Evolutionary conservation across 2,797 vertebrate genomes (phyloP).

Genomic region (Amazonetta brasiliensis): DNA sequence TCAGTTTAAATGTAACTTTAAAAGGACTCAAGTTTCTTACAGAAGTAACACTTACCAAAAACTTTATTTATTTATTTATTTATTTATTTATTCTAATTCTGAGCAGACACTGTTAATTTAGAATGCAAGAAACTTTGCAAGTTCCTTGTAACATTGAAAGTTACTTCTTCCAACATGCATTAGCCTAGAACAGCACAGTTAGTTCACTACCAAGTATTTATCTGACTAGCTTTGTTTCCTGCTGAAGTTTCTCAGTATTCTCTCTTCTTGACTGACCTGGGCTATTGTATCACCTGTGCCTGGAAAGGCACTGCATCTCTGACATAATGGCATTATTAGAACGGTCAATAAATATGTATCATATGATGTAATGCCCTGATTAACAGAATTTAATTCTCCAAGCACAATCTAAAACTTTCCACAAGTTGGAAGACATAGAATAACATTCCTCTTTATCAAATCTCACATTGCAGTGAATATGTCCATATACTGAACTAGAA

Average conservation of each 20-base stretch:
- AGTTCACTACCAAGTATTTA: not conserved
- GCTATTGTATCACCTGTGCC: not conserved
- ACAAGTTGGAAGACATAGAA: not conserved
- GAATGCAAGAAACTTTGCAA: not conserved
- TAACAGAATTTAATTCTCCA: not conserved
- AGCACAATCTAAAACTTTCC: not conserved
- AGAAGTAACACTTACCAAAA: not conserved
- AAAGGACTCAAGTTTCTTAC: not conserved
- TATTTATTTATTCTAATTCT: not conserved
- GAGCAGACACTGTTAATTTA: not conserved
- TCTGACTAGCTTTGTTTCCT: not conserved
- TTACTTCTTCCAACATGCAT: not conserved
- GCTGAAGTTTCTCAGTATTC: not conserved
- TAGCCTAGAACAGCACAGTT: not conserved
- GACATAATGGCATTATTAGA: not conserved
- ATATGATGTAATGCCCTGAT: not conserved
- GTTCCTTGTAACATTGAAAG: not conserved
- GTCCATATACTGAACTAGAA: not conserved
- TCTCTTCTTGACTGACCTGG: not conserved
- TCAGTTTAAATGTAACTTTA: not conserved
- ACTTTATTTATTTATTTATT: not conserved
- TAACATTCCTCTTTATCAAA: not conserved
- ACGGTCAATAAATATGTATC: not conserved
- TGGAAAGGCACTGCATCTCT: accelerated
- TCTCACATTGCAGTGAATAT: not conserved